phyloP scores from a whole-genome alignment of 1,140 invertebrate genomes.

The Calliphora vicina region DNA sequence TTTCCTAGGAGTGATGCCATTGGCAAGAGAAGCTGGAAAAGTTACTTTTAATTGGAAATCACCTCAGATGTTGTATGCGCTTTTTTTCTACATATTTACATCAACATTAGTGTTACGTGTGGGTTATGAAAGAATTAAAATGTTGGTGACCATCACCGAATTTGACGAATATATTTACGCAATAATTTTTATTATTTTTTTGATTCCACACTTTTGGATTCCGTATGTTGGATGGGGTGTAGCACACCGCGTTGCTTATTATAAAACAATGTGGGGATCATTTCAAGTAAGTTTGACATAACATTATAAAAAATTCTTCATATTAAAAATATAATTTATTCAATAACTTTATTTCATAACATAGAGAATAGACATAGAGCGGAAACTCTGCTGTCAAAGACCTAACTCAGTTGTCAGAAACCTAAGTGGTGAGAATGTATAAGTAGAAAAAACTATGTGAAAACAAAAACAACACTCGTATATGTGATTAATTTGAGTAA shows the following conservation, averaged over 20 bases:
- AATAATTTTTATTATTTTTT: slow-evolving; percentile 69
- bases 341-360: no score
- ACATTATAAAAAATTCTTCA: no score
- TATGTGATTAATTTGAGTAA: no score
- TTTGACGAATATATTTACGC: slow-evolving; percentile 73
- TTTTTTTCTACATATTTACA: slow-evolving; percentile 67
- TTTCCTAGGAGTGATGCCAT: slow-evolving; percentile 69
- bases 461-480: no score
- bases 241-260: slow-evolving; percentile 68
- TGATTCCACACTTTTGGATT: slow-evolving; percentile 72
- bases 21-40: slow-evolving; percentile 64
- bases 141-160: slow-evolving; percentile 66
- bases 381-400: no score
- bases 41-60: slow-evolving; percentile 68
- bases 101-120: slow-evolving; percentile 67
- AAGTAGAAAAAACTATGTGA: no score
- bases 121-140: slow-evolving; percentile 67
- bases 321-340: no score
- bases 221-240: slow-evolving; percentile 72
- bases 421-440: no score
- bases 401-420: no score
- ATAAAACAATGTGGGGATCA: slow-evolving; percentile 70
- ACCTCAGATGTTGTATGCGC: slow-evolving; percentile 67
- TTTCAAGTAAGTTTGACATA: slow-evolving; percentile 67
- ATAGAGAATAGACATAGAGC: no score